Percentiles rank a stretch among this genome's conserved stretches.
Conservation (phyloP, 2,888 invertebrate genomes). For the Junonia oenone region DNA sequence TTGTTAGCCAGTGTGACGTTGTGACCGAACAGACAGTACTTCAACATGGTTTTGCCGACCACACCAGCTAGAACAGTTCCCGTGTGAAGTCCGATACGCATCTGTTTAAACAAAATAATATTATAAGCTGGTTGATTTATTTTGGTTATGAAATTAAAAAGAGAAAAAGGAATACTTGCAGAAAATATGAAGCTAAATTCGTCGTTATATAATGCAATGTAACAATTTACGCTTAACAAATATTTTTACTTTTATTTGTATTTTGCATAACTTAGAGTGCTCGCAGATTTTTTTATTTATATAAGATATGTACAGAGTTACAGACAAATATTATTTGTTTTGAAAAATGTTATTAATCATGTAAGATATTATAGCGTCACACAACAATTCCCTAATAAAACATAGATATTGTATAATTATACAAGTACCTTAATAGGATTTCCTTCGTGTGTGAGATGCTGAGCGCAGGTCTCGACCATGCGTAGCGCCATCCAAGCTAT, state of each 20-base stretch:
- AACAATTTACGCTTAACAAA: too few relatives aligned
- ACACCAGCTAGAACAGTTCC: slow-evolving; percentile 96
- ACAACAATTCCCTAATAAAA: background rate
- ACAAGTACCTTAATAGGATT: slow-evolving; percentile 89
- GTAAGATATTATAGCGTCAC: background rate
- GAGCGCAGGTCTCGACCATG: slow-evolving; percentile 94
- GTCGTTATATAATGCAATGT: too few relatives aligned
- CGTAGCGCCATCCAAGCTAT: slow-evolving; percentile 97
- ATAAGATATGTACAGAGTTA: too few relatives aligned
- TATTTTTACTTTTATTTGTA: too few relatives aligned
- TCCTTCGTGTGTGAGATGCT: slow-evolving; percentile 94
- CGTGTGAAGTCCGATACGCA: slow-evolving; percentile 96
- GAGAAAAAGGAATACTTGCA: background rate
- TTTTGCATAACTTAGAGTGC: too few relatives aligned
- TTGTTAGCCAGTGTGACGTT: slow-evolving; percentile 97
- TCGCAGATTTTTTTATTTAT: too few relatives aligned
- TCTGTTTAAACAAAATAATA: slow-evolving; percentile 78
- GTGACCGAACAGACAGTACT: slow-evolving; percentile 97
- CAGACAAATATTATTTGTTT: too few relatives aligned
- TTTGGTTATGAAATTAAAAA: too few relatives aligned
- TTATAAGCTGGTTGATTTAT: too few relatives aligned
- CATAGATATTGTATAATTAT: too few relatives aligned
- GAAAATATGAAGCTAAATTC: too few relatives aligned
- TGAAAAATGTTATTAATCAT: too few relatives aligned
- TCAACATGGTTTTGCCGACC: slow-evolving; percentile 95